These are phyloP conservation scores for Limnephilus rhombicus DNA, from an alignment of 2,888 invertebrate genomes.

Conservation along the genomic window DNA sequence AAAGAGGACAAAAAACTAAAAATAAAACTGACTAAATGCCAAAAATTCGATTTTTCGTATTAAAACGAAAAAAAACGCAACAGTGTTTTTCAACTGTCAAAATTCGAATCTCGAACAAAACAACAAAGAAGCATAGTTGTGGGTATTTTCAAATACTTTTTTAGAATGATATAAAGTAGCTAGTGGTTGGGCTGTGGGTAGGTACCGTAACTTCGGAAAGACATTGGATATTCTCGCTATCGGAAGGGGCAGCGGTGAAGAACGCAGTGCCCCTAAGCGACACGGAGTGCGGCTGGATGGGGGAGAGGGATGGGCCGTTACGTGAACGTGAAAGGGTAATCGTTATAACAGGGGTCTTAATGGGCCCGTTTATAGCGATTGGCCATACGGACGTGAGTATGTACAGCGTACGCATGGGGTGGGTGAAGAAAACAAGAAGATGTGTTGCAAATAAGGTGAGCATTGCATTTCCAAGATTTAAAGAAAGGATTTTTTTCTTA, in stretches of 20 bases:
- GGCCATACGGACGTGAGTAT: constrained; percentile 49
- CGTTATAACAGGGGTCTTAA: constrained; percentile 64
- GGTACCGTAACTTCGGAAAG: background rate
- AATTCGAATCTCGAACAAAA: no score
- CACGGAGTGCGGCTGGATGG: constrained; percentile 28
- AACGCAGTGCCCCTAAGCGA: constrained; percentile 44
- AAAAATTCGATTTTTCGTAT: no score
- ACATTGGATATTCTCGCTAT: constrained; percentile 45
- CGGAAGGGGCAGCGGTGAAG: constrained; percentile 38
- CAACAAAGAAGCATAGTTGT: background rate
- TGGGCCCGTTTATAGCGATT: constrained; percentile 63
- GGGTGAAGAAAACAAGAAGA: background rate
- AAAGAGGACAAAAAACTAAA: no score
- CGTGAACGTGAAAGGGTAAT: constrained; percentile 64
- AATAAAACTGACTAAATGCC: no score
- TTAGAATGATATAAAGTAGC: background rate
- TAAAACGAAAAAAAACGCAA: no score
- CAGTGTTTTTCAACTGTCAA: no score
- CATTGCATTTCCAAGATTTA: background rate
- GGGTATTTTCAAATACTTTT: background rate
- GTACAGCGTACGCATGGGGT: background rate
- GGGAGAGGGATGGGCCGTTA: constrained; percentile 53
- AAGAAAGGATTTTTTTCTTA: background rate
- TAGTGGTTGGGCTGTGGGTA: background rate
- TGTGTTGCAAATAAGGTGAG: background rate